phyloP scores from a whole-genome alignment of 2,888 invertebrate species.

The Leptinotarsa peninsularis region DNA sequence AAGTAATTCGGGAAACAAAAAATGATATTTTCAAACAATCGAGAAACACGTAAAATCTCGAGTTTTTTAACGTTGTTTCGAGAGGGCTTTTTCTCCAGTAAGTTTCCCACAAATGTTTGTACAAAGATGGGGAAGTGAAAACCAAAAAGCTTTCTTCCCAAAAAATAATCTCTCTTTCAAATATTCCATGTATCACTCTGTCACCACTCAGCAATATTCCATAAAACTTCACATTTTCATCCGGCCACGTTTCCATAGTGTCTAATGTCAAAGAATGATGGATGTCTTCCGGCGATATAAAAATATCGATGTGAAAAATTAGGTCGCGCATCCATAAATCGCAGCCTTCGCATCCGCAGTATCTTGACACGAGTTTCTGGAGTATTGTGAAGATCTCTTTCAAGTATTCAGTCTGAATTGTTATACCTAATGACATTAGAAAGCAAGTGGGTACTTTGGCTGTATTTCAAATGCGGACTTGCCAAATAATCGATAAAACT shows the following conservation, averaged over 20 bases:
- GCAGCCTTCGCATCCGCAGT: constrained; percentile 4
- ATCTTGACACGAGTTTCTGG: constrained; percentile 13
- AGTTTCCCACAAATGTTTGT: no score
- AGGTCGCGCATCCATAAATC: constrained; percentile 13
- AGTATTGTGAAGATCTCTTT: neutral
- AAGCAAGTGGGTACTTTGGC: constrained; percentile 5
- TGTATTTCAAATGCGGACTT: constrained; percentile 7
- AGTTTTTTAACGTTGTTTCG: no score
- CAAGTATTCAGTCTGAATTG: neutral
- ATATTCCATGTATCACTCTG: neutral
- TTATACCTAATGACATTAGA: neutral
- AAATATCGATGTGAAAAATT: neutral
- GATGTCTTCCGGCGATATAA: neutral
- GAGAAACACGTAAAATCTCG: no score
- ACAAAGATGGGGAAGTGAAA: no score
- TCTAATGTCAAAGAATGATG: neutral
- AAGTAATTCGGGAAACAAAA: no score
- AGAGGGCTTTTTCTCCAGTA: no score
- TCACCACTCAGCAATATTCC: neutral
- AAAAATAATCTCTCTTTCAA: no score
- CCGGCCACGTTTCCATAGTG: neutral
- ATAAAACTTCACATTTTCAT: neutral
- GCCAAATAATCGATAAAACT: neutral
- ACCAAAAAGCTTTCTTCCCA: no score
- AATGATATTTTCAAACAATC: no score